phyloP scores from a whole-genome alignment of 2,113 vertebrate genomes.

The Vicugna pacos region DNA sequence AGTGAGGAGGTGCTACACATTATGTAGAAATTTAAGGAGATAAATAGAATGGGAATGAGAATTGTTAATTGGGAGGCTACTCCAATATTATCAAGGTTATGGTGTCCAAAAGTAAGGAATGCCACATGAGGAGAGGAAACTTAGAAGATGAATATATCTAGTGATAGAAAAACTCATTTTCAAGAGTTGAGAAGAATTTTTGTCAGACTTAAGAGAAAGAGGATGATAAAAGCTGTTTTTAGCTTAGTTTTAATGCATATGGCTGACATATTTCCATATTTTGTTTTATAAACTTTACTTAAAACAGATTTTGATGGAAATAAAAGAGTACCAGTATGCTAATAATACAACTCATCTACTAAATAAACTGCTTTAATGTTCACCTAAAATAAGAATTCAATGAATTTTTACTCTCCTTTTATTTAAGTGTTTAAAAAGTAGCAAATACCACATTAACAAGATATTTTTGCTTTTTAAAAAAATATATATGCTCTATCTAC shows the following conservation, averaged over 20 bases:
- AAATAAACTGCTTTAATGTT: neutral
- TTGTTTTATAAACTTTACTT: slow-evolving; percentile 15
- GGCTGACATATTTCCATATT: neutral
- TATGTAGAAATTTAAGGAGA: neutral
- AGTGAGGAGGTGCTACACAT: neutral
- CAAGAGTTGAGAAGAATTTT: neutral
- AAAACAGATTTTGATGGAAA: slow-evolving; percentile 32
- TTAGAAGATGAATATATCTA: neutral
- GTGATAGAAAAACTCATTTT: neutral
- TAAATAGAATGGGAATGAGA: neutral
- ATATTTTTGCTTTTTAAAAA: neutral
- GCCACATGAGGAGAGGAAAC: neutral
- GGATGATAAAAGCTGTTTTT: neutral
- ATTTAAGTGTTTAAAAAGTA: neutral
- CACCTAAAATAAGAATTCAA: neutral
- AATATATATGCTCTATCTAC: neutral
- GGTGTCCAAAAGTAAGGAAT: neutral
- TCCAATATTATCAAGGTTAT: neutral
- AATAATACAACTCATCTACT: neutral
- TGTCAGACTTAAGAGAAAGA: neutral
- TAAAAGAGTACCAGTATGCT: neutral
- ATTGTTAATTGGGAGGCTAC: neutral
- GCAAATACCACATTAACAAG: neutral
- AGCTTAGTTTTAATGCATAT: neutral
- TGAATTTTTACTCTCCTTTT: neutral